phyloP scores from a whole-genome alignment of 2,113 vertebrate species.

The Pelobates fuscus region DNA sequence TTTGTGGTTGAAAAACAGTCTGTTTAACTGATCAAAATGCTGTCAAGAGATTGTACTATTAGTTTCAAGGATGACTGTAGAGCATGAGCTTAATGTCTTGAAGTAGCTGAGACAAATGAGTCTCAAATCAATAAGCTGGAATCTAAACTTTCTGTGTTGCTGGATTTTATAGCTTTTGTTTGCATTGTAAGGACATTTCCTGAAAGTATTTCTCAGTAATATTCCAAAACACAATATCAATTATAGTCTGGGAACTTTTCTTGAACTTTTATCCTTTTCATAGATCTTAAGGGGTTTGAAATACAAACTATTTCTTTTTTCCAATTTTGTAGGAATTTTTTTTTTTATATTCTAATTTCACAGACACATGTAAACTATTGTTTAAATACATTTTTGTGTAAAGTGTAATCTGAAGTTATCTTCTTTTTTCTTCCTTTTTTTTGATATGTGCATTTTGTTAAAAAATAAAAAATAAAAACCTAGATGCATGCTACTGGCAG shows the following conservation, averaged over 20 bases:
- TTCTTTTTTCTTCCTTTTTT: too few relatives aligned
- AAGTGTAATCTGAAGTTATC: too few relatives aligned
- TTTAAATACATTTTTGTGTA: too few relatives aligned
- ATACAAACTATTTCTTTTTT: slow-evolving; percentile 12
- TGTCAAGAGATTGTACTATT: slow-evolving; percentile 52
- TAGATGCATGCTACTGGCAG: too few relatives aligned
- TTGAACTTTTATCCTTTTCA: slow-evolving; percentile 47
- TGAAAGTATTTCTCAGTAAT: slow-evolving; percentile 49
- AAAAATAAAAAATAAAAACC: too few relatives aligned
- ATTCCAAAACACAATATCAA: slow-evolving; percentile 50
- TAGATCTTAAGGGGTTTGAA: slow-evolving; percentile 43
- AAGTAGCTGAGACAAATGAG: slow-evolving; percentile 52
- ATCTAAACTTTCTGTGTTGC: slow-evolving; percentile 39
- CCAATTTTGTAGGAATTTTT: slow-evolving; percentile 26
- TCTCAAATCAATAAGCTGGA: slow-evolving; percentile 45
- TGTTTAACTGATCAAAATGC: slow-evolving; percentile 54
- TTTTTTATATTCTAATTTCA: too few relatives aligned
- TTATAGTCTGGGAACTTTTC: slow-evolving; percentile 45
- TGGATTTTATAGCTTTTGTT: slow-evolving; percentile 43
- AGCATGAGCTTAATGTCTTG: slow-evolving; percentile 42
- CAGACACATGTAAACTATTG: too few relatives aligned
- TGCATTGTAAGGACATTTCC: slow-evolving; percentile 51
- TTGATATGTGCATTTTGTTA: too few relatives aligned
- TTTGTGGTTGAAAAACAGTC: slow-evolving; percentile 53
- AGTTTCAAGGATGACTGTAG: slow-evolving; percentile 52